Percentiles rank a stretch among this genome's conserved stretches.
Conservation (phyloP, 1,140 invertebrate genomes). For the Liolophura sinensis region DNA sequence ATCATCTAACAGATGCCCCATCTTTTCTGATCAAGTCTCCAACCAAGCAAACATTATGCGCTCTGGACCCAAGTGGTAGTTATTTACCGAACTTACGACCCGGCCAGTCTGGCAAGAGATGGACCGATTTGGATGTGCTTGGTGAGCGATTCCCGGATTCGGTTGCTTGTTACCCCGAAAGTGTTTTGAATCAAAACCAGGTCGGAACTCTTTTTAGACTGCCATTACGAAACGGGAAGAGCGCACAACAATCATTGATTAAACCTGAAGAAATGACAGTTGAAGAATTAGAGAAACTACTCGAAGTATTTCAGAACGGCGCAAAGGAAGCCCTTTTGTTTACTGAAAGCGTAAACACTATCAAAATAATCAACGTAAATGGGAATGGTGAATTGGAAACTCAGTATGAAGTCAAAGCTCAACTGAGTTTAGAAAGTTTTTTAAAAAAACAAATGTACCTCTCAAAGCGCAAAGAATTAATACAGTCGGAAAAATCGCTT, state of each 20-base stretch:
- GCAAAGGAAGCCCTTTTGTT: slow-evolving; percentile 25
- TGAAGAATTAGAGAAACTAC: slow-evolving; percentile 12
- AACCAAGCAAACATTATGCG: slow-evolving; percentile 18
- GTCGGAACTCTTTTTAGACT: neutral
- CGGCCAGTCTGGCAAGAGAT: slow-evolving; percentile 24
- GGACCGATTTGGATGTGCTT: slow-evolving; percentile 12
- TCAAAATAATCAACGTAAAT: slow-evolving; percentile 14
- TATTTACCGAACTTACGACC: slow-evolving; percentile 16
- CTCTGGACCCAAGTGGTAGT: slow-evolving; percentile 30
- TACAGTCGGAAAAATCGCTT: neutral
- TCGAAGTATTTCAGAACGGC: slow-evolving; percentile 22
- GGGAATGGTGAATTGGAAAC: neutral
- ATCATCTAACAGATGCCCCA: slow-evolving; percentile 31
- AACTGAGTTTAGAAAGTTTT: slow-evolving; percentile 4
- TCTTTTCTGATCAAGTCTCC: slow-evolving; percentile 25
- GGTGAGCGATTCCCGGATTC: slow-evolving; percentile 16
- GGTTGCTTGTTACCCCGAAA: slow-evolving; percentile 10
- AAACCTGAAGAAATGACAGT: slow-evolving; percentile 8
- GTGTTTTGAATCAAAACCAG: neutral
- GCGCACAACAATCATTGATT: slow-evolving; percentile 18
- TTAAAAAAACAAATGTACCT: too few relatives aligned
- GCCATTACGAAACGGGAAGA: slow-evolving; percentile 9
- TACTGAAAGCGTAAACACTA: slow-evolving; percentile 13
- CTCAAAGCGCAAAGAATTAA: too few relatives aligned
- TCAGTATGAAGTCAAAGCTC: slow-evolving; percentile 5